These are phyloP conservation scores for Australoheros facetus DNA, from an alignment of 2,797 vertebrate species.

Conservation along the genomic window DNA sequence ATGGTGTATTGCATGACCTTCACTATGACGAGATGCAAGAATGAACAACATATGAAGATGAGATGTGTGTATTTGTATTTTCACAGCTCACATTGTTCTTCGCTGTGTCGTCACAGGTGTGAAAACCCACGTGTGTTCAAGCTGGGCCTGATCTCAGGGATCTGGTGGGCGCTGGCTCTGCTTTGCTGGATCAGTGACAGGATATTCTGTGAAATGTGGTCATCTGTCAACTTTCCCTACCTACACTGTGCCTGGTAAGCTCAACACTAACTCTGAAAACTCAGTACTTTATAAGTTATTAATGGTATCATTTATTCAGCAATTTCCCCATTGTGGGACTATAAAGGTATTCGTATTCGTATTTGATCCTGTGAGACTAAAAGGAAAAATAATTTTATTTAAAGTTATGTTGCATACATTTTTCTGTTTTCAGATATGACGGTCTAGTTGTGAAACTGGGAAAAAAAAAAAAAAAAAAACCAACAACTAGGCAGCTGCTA, in stretches of 20 bases:
- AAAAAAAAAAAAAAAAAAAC: too few species aligned
- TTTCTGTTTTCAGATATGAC: background rate
- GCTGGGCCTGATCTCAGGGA: conserved; percentile 85
- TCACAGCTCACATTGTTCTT: conserved; percentile 2
- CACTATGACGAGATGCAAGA: background rate
- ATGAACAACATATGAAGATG: background rate
- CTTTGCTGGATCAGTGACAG: conserved; percentile 97
- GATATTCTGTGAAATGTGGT: conserved; percentile 96
- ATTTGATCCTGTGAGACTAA: background rate
- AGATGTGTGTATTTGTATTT: conserved; percentile 3
- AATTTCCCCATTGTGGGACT: too few species aligned
- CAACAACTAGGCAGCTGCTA: too few species aligned
- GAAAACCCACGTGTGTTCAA: conserved; percentile 96
- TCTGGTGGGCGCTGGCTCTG: conserved; percentile 94
- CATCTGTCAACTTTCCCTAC: conserved; percentile 96
- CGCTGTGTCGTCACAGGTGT: conserved; percentile 81
- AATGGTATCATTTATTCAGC: background rate
- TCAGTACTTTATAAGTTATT: background rate
- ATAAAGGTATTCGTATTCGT: too few species aligned
- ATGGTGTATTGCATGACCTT: background rate
- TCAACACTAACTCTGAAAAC: background rate
- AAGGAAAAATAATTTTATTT: background rate
- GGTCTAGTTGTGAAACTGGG: too few species aligned
- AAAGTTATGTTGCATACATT: background rate
- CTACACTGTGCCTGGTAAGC: conserved; percentile 96